These are phyloP conservation scores for Perca schrenkii DNA, from an alignment of 2,113 vertebrate species.

Conservation along the genomic window DNA sequence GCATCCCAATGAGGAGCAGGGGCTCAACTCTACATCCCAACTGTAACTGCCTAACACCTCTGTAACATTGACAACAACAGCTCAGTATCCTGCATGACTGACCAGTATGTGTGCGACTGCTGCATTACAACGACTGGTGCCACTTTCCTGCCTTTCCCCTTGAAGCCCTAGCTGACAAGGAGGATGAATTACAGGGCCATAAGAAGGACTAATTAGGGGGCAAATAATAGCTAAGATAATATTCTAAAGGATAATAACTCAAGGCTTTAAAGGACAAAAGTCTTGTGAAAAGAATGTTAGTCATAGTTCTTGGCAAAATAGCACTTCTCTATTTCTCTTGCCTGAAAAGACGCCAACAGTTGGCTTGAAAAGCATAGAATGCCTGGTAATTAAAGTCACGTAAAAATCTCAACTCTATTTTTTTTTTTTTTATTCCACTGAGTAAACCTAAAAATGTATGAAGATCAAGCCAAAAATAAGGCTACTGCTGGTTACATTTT, in stretches of 20 bases:
- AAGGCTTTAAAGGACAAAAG: constrained; percentile 73
- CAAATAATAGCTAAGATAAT: constrained; percentile 72
- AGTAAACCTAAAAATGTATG: background rate
- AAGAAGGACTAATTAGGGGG: constrained; percentile 72
- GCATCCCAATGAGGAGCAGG: constrained; percentile 76
- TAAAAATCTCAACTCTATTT: background rate
- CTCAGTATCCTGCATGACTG: constrained; percentile 41
- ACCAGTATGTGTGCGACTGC: constrained; percentile 18
- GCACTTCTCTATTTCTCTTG: constrained; percentile 29
- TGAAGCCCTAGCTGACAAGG: constrained; percentile 53
- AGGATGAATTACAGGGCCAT: constrained; percentile 62
- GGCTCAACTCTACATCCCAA: constrained; percentile 47
- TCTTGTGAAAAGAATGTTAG: constrained; percentile 35
- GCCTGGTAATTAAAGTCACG: constrained; percentile 4
- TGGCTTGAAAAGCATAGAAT: constrained; percentile 20
- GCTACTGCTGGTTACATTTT: constrained; percentile 14
- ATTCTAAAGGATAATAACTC: constrained; percentile 64
- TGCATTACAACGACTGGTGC: constrained; percentile 25
- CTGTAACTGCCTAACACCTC: constrained; percentile 41
- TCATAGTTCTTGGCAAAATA: constrained; percentile 53
- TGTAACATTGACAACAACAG: constrained; percentile 39
- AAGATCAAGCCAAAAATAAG: constrained; percentile 11
- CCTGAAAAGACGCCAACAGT: constrained; percentile 29
- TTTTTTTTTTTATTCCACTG: background rate
- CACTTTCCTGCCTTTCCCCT: constrained; percentile 50